phyloP scores from a whole-genome alignment of 2,113 vertebrate genomes.

The Amblyornis subalaris region DNA sequence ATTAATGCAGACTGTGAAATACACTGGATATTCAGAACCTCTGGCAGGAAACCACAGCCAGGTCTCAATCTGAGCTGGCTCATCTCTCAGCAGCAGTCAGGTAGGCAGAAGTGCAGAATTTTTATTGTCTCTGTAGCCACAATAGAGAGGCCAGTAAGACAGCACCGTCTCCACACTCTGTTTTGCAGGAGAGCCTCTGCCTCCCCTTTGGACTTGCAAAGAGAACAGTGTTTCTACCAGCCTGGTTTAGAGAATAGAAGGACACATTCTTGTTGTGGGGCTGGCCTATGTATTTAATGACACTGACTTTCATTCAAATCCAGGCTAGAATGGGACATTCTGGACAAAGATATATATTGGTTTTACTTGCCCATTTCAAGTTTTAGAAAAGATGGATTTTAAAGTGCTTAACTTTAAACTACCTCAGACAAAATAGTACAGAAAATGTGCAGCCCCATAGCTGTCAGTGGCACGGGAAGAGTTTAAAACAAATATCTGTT shows the following conservation, averaged over 20 bases:
- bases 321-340: neutral
- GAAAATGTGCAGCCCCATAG: neutral
- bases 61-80: neutral
- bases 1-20: neutral
- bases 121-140: neutral
- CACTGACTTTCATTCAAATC: neutral
- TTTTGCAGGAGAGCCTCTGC: neutral
- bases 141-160: neutral
- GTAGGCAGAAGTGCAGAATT: neutral
- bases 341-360: neutral
- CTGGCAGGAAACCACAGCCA: neutral
- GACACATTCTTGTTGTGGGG: neutral
- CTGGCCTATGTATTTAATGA: neutral
- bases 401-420: neutral
- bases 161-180: neutral
- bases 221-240: neutral
- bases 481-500: neutral
- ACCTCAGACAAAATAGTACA: neutral
- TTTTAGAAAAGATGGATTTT: neutral
- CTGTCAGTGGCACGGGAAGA: neutral
- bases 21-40: neutral
- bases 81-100: neutral
- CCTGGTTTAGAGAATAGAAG: neutral
- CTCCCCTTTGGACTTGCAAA: neutral
- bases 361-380: neutral